These are phyloP conservation scores for Drosophila sproati DNA, from an alignment of 1,140 invertebrate genomes.

Conservation along the genomic window DNA sequence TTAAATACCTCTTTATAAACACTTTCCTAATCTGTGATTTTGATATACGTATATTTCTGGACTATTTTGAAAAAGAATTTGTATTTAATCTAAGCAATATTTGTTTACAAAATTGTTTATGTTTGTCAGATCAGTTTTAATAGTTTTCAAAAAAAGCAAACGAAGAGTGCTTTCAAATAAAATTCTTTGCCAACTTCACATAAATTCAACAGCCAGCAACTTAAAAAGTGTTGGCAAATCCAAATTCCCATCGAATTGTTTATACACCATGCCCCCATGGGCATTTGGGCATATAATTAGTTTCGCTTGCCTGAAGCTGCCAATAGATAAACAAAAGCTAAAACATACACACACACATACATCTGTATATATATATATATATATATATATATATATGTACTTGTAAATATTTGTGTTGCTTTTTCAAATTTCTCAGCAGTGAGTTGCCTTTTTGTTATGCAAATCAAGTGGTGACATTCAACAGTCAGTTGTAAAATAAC, in stretches of 20 bases:
- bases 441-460: slow-evolving; percentile 64
- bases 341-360: slow-evolving; percentile 38
- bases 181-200: slow-evolving; percentile 33
- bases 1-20: not conserved
- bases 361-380: not conserved
- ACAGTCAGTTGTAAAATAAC: slow-evolving; percentile 28
- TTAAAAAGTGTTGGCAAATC: slow-evolving; percentile 6
- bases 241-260: slow-evolving; percentile 51
- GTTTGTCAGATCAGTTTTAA: too few relatives aligned
- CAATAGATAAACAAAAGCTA: slow-evolving; percentile 47
- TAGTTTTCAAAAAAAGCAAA: too few relatives aligned
- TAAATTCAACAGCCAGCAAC: slow-evolving; percentile 17
- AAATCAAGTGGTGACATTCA: slow-evolving; percentile 61
- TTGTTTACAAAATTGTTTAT: too few relatives aligned
- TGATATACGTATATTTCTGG: too few relatives aligned
- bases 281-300: slow-evolving; percentile 58
- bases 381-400: slow-evolving; percentile 3
- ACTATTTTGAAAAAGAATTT: too few relatives aligned
- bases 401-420: slow-evolving; percentile 29
- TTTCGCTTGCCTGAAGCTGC: slow-evolving; percentile 45
- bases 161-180: slow-evolving; percentile 3
- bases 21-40: too few relatives aligned
- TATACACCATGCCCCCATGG: slow-evolving; percentile 22
- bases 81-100: too few relatives aligned
- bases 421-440: not conserved